Percentiles rank a stretch among this genome's conserved stretches.
Evolutionary conservation across 2,797 vertebrate species (phyloP).

Genomic region (Mormyrus hasselquistii): DNA sequence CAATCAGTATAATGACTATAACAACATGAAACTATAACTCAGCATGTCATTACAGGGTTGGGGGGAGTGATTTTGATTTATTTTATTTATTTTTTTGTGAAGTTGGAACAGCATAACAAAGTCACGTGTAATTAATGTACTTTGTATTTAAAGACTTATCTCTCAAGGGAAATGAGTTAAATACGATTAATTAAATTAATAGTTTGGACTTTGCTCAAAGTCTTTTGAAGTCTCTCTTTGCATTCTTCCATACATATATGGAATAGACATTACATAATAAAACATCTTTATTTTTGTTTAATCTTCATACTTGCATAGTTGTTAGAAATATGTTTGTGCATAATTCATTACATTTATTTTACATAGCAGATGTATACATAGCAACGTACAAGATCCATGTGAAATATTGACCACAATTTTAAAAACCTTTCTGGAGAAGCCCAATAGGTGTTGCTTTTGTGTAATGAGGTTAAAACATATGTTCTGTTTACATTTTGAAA

Average conservation of each 20-base stretch:
- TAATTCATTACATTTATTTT: neutral
- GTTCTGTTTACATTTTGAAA: neutral
- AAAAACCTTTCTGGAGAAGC: neutral
- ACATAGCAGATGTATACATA: neutral
- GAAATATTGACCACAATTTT: neutral
- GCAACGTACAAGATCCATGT: neutral
- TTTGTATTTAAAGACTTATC: neutral
- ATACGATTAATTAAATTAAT: neutral
- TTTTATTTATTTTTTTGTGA: neutral
- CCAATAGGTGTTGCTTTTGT: neutral
- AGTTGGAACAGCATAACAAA: neutral
- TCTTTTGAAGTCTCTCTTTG: neutral
- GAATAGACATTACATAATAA: neutral
- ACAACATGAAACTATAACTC: neutral
- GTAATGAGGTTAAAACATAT: neutral
- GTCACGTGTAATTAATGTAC: neutral
- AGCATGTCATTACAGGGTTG: neutral
- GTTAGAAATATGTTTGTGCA: neutral
- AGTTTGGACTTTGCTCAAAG: neutral
- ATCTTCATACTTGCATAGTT: neutral
- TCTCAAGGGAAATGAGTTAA: neutral
- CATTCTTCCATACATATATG: neutral
- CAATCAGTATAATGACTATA: neutral
- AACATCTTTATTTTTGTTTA: neutral
- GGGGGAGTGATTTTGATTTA: neutral